phyloP scores from a whole-genome alignment of 1,140 invertebrate genomes.

The Colletes gigas region DNA sequence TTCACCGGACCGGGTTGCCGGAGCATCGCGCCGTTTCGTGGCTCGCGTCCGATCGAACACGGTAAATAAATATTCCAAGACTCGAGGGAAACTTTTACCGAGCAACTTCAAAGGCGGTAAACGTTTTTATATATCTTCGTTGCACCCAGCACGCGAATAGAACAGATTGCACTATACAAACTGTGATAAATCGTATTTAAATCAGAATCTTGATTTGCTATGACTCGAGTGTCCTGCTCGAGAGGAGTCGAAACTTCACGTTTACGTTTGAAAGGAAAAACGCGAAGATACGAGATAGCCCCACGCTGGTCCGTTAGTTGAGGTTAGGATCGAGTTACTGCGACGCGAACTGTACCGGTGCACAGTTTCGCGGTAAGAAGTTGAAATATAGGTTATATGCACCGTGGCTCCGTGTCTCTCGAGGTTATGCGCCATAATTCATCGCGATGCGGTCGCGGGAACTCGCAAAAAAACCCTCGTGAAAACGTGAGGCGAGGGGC shows the following conservation, averaged over 20 bases:
- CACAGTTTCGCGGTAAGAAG: constrained; percentile 55
- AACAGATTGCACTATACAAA: too few relatives aligned
- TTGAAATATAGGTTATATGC: constrained; percentile 63
- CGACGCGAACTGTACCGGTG: constrained; percentile 25
- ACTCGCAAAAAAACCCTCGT: constrained; percentile 48
- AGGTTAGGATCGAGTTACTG: constrained; percentile 28
- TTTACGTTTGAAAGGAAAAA: too few relatives aligned
- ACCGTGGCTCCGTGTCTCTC: constrained; percentile 51
- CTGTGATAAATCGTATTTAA: too few relatives aligned
- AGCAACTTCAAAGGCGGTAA: neutral
- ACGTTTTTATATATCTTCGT: too few relatives aligned
- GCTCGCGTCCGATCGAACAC: neutral
- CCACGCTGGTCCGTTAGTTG: constrained; percentile 9
- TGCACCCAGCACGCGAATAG: too few relatives aligned
- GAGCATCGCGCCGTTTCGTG: neutral
- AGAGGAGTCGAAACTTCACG: too few relatives aligned
- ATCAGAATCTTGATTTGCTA: too few relatives aligned
- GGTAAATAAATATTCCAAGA: constrained; percentile 11
- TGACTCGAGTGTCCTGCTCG: too few relatives aligned
- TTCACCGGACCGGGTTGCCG: constrained; percentile 23
- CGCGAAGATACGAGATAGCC: neutral
- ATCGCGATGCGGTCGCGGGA: constrained; percentile 24
- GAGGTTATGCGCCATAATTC: constrained; percentile 65
- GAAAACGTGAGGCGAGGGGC: constrained; percentile 40
- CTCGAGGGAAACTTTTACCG: neutral